Conservation (phyloP, 2,888 invertebrate genomes). For the Hirtodrosophila duncani region DNA sequence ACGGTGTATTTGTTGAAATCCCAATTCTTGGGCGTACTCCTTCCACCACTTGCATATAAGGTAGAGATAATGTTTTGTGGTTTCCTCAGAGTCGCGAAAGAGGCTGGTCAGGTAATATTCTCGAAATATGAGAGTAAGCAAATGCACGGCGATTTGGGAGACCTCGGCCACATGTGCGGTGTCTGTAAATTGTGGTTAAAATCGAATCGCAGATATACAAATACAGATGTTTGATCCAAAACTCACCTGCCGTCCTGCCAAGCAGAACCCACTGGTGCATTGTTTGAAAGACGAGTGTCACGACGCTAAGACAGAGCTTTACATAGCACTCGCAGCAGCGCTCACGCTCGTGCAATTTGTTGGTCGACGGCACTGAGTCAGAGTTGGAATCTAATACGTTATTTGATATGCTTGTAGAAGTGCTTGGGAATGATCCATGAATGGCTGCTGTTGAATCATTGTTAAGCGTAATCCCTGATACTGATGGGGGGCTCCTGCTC, state of each 20-base stretch:
- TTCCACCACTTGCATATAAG: constrained; percentile 75
- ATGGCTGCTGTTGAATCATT: neutral
- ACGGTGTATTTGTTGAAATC: constrained; percentile 68
- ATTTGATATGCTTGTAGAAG: too few species aligned
- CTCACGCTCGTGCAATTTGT: neutral
- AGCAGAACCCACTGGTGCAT: constrained; percentile 70
- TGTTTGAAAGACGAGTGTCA: constrained; percentile 72
- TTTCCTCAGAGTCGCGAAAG: constrained; percentile 74
- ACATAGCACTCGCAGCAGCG: constrained; percentile 71
- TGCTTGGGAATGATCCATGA: too few species aligned
- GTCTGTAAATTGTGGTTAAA: too few species aligned
- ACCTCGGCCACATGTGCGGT: constrained; percentile 61
- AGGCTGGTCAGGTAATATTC: constrained; percentile 72
- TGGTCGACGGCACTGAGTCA: neutral
- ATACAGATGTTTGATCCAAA: neutral
- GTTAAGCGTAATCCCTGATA: neutral
- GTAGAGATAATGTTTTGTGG: constrained; percentile 72
- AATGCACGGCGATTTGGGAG: constrained; percentile 68
- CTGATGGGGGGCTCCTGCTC: neutral
- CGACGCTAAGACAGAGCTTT: constrained; percentile 72
- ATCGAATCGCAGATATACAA: neutral
- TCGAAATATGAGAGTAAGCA: constrained; percentile 72
- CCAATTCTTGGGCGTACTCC: constrained; percentile 46
- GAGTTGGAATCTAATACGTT: constrained; percentile 2
- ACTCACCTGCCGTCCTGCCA: constrained; percentile 42